Conservation (phyloP, 2,113 vertebrate species). For the Perca schrenkii region DNA sequence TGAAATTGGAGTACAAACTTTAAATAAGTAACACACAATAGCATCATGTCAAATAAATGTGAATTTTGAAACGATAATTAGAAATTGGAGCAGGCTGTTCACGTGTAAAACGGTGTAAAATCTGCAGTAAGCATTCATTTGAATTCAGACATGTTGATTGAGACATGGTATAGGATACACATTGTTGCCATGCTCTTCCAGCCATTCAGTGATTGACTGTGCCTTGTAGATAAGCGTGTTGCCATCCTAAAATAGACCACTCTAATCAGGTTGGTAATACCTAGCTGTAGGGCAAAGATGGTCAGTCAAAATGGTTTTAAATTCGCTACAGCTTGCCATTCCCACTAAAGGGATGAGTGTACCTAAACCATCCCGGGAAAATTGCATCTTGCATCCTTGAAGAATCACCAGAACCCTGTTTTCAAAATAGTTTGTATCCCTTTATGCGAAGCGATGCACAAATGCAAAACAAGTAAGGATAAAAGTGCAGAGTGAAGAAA, state of each 20-base stretch:
- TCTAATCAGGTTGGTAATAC: constrained; percentile 61
- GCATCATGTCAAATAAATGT: background rate
- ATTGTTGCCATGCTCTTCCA: constrained; percentile 40
- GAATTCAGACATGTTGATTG: constrained; percentile 10
- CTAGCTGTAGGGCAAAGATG: constrained; percentile 43
- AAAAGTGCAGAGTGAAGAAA: constrained; percentile 67
- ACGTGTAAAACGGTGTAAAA: background rate
- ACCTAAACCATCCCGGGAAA: constrained; percentile 38
- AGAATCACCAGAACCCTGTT: constrained; percentile 45
- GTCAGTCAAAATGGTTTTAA: constrained; percentile 43
- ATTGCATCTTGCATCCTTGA: constrained; percentile 57
- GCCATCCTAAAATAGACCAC: constrained; percentile 55
- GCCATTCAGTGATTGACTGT: constrained; percentile 44
- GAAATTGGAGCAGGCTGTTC: background rate
- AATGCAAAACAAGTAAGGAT: constrained; percentile 70
- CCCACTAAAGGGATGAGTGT: constrained; percentile 28
- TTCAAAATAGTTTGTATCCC: constrained; percentile 56
- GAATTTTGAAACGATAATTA: background rate
- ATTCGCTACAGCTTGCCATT: constrained; percentile 34
- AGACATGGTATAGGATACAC: constrained; percentile 5
- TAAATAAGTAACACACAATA: background rate
- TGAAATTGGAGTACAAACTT: background rate
- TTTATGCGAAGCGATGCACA: constrained; percentile 69
- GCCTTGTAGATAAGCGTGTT: constrained; percentile 47
- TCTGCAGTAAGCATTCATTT: background rate